Base-by-base conservation (phyloP, 2,888 invertebrate species). In the Drosophila quinaria region DNA sequence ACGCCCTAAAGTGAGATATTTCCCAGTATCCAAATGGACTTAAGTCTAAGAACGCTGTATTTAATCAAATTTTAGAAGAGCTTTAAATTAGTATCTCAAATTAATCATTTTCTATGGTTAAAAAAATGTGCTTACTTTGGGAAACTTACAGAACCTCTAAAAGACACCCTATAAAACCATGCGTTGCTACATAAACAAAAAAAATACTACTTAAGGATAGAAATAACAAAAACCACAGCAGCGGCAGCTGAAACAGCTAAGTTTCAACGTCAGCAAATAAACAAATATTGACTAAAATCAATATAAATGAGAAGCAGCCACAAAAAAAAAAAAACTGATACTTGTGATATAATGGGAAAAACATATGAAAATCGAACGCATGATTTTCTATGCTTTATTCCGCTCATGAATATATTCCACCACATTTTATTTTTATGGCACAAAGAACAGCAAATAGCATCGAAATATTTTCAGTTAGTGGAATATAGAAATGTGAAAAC, bases 231-330 rank as follows among this genome's bases (percentile, higher is more conserved):
- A 41, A 54, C 11, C 51, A 64, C 70, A 59, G 29, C 25, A 11
- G 5, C 19, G 35, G 56, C 64, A 67, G 51, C 58, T 69, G 50
- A 58, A 79, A 56, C 66, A 67, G 82, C 63, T 44, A 70, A 84
- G 69, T 66, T 71, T 77, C 44, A 60, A 80, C 86, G 71, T 74
- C 78, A 75, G 89, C 78, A 78, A 78, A 83, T 86, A 88, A 84
- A 84, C 83, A 88, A 86, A 88, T 83, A 84, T 84, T 87, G 78
- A 67, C 72, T 78, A 60, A 68, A 85, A 86, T 88, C 87, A 76
- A 87, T 85, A 79, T 54, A 73, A 81, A 71, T 39, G 68, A 64
- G 56, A 50, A 58, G 61, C 68, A 69, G 59, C 52, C 63, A 70
- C 42, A 51, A 68, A 55, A 67, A 73, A 70, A 39, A 51, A 68